Conservation (phyloP, 2,888 invertebrate genomes). For the Macaria notata region DNA sequence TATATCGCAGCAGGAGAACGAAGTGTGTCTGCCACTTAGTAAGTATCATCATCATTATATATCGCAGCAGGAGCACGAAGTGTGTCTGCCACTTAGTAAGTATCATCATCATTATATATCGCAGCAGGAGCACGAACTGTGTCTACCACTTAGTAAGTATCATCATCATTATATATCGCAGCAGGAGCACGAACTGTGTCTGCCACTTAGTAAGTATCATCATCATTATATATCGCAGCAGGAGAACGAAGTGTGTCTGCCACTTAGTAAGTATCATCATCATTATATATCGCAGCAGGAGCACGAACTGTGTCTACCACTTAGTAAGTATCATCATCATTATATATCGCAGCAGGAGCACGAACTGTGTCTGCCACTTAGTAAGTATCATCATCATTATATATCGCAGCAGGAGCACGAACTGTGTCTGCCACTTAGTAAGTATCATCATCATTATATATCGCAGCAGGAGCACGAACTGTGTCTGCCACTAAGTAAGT, state of each 20-base stretch:
- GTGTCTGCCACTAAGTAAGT: conserved; percentile 52
- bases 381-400: conserved; percentile 42
- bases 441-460: conserved; percentile 33
- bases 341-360: conserved; percentile 2
- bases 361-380: conserved; percentile 39
- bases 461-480: not conserved
- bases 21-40: conserved; percentile 46
- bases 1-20: not conserved
- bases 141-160: conserved; percentile 49
- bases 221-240: conserved; percentile 8
- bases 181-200: conserved; percentile 32
- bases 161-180: not conserved
- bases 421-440: conserved; percentile 47
- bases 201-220: conserved; percentile 46
- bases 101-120: conserved; percentile 13
- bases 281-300: conserved; percentile 9
- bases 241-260: conserved; percentile 32
- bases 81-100: conserved; percentile 51
- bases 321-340: conserved; percentile 44
- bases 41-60: conserved; percentile 34
- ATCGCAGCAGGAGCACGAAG: not conserved
- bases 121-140: conserved; percentile 19
- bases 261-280: conserved; percentile 45
- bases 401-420: not conserved
- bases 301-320: conserved; percentile 33